A percentile compares a stretch with the other conserved stretches of the same genome.
Conservation (phyloP, 2,888 invertebrate genomes). For the Portevinia maculata region DNA sequence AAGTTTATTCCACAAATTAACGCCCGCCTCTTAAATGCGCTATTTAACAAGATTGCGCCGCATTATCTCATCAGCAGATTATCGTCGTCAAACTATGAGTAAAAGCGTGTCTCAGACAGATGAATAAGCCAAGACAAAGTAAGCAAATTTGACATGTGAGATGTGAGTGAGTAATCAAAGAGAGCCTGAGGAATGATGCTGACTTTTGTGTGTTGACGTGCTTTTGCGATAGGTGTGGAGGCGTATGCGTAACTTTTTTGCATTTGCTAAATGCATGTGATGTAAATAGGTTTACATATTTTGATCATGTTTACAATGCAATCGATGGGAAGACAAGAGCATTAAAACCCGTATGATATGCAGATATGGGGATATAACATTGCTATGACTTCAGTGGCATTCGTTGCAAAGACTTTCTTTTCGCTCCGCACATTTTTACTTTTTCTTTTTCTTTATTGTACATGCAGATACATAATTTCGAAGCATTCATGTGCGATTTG, state of each 20-base stretch:
- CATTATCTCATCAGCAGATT: constrained; percentile 26
- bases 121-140: constrained; percentile 16
- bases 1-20: constrained; percentile 22
- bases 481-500: constrained; percentile 60
- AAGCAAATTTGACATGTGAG: constrained; percentile 4
- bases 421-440: neutral
- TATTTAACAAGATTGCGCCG: constrained; percentile 33
- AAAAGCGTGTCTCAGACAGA: constrained; percentile 44
- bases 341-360: constrained; percentile 13
- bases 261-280: constrained; percentile 8
- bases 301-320: constrained; percentile 15
- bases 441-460: neutral
- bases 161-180: constrained; percentile 14
- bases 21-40: constrained; percentile 9
- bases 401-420: constrained; percentile 34
- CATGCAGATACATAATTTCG: too few relatives aligned
- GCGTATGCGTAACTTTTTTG: constrained; percentile 52
- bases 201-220: constrained; percentile 18
- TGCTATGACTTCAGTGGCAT: constrained; percentile 57
- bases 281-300: neutral
- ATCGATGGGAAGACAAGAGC: constrained; percentile 10
- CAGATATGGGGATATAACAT: constrained; percentile 26
- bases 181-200: neutral
- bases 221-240: constrained; percentile 28
- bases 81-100: constrained; percentile 12